Base-by-base conservation (phyloP, 2,113 vertebrate species). In the Cyprinodon tularosa region DNA sequence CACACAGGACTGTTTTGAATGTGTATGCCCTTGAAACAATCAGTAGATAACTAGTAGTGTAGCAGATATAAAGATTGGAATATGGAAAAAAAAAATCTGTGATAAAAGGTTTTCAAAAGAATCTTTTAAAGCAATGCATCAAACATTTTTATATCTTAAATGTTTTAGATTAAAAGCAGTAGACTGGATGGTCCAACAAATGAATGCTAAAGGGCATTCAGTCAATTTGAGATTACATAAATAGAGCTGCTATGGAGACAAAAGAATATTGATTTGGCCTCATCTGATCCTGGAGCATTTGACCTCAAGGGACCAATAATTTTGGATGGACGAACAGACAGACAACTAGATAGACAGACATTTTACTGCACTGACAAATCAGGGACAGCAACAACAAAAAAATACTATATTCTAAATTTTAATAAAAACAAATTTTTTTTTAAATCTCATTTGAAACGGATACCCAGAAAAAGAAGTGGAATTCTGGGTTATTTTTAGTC, bases 391-490 rank as follows among this genome's bases (percentile, higher is more conserved):
- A 29, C 29, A 29, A 29, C 29, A 29, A 29, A 29, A 29, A 29
- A 29, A 29, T 29, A 29, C 29, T 29, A 29, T 29, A 29, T 29
- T 29, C 29, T 29, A 29, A 29, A 29, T 29, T 29, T 29, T 29
- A 29, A 29, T 29, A 29, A 29, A 29, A 29, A 29, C 29, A 17
- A 15, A 14, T 50, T 50, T 17, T n/a, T n/a, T n/a, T 29, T 29
- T 29, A 29, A 29, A 29, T 29, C 29, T 29, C 29, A 29, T 29
- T 29, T 29, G 1, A 29, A 29, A 29, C 29, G 29, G 29, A 59
- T n/a, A 59, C 20, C 11, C 1, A 37, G 38, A 61, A 45, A 29
- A 20, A 53, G 76, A 68, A 77, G 72, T 59, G 1, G 10, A 78
- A 12, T 67, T 65, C 7, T 22, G 4, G n/a, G 12, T 20, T 20